phyloP scores from a whole-genome alignment of 2,888 invertebrate genomes.

The Leucophenga maculata region DNA sequence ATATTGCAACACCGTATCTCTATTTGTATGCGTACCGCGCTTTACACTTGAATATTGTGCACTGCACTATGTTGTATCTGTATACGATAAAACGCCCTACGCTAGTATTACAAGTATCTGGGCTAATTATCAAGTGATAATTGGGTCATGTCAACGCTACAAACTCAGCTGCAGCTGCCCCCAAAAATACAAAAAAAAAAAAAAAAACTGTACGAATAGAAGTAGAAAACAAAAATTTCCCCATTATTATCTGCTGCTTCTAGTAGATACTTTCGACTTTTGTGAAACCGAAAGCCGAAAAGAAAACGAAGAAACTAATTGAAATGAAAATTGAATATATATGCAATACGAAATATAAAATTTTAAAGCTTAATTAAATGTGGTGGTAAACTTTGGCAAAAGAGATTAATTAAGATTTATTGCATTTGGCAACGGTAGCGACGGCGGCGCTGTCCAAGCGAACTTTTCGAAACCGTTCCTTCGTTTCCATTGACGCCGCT shows the following conservation, averaged over 20 bases:
- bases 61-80: not conserved
- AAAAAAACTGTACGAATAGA: too few species aligned
- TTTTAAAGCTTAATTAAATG: slow-evolving; percentile 37
- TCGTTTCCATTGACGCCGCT: not conserved
- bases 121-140: slow-evolving; percentile 60
- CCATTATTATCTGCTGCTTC: not conserved
- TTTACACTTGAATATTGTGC: too few species aligned
- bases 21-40: too few species aligned
- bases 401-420: slow-evolving; percentile 60
- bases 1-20: too few species aligned
- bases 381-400: slow-evolving; percentile 45
- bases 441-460: too few species aligned
- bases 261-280: not conserved
- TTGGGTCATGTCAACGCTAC: slow-evolving; percentile 56
- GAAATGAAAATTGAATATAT: slow-evolving; percentile 51
- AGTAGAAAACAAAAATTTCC: not conserved
- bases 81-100: slow-evolving; percentile 2
- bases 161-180: not conserved
- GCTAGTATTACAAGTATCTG: slow-evolving; percentile 39
- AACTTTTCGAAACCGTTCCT: too few species aligned
- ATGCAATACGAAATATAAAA: slow-evolving; percentile 34
- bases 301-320: slow-evolving; percentile 43
- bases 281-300: slow-evolving; percentile 14
- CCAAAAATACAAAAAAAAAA: not conserved
- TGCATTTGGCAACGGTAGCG: slow-evolving; percentile 47